Conservation (phyloP, 2,797 vertebrate species). For the Phrynocephalus guinanensis region DNA sequence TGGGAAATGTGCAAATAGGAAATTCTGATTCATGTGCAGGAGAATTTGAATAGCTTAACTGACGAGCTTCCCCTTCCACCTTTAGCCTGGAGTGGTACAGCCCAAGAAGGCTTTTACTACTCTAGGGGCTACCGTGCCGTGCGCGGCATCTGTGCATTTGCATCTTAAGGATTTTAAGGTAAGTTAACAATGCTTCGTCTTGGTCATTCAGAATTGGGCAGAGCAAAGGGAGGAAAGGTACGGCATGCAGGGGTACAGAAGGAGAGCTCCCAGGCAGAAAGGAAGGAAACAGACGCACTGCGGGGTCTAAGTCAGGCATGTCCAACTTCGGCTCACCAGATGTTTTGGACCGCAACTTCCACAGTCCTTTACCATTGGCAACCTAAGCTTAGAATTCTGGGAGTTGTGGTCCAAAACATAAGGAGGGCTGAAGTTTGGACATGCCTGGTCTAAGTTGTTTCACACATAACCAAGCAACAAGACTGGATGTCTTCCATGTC, state of each 20-base stretch:
- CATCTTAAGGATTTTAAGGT: not conserved
- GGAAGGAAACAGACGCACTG: not conserved
- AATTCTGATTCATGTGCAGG: not conserved
- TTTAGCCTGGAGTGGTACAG: not conserved
- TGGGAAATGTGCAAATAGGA: not conserved
- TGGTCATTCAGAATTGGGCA: not conserved
- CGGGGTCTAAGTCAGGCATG: too few relatives aligned
- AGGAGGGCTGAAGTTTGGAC: too few relatives aligned
- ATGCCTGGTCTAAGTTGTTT: too few relatives aligned
- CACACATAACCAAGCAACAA: not conserved
- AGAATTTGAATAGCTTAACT: too few relatives aligned
- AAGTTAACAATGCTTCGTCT: not conserved
- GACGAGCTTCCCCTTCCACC: not conserved
- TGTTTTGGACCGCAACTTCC: too few relatives aligned
- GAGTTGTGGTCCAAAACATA: too few relatives aligned
- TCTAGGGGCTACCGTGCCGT: not conserved
- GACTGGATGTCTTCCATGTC: not conserved
- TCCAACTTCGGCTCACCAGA: too few relatives aligned
- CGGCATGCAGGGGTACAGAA: too few relatives aligned
- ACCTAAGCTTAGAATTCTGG: too few relatives aligned
- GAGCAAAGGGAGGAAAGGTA: not conserved
- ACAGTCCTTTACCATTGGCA: too few relatives aligned
- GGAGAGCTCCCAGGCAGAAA: not conserved
- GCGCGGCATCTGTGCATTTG: not conserved
- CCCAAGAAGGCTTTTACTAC: not conserved